Evolutionary conservation across 2,113 vertebrate genomes (phyloP).

Genomic region (Dasyprocta punctata): DNA sequence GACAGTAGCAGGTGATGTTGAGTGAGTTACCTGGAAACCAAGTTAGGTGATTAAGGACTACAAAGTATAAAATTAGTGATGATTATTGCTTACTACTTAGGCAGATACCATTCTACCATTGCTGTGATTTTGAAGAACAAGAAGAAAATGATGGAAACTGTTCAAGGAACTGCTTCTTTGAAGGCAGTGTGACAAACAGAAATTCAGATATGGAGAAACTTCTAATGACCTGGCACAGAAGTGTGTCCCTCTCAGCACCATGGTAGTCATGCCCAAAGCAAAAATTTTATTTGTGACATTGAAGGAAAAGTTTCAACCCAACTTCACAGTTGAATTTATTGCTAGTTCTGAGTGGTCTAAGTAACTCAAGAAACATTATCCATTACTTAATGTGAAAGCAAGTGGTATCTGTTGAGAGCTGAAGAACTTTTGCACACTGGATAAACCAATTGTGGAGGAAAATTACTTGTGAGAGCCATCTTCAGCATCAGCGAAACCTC

Average conservation of each 20-base stretch:
- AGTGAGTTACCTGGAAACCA: background rate
- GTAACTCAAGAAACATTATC: background rate
- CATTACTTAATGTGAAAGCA: background rate
- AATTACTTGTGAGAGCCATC: background rate
- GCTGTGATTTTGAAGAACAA: background rate
- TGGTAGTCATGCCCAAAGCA: background rate
- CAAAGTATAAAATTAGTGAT: background rate
- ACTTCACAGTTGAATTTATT: background rate
- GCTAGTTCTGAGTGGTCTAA: background rate
- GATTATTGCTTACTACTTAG: background rate
- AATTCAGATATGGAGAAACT: background rate
- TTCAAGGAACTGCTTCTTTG: background rate
- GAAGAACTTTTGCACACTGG: background rate
- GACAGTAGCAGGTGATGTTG: background rate
- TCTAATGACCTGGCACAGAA: background rate
- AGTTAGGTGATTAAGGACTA: background rate
- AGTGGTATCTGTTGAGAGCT: background rate
- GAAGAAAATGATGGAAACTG: background rate
- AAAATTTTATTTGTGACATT: background rate
- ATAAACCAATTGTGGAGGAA: background rate
- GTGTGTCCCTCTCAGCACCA: background rate
- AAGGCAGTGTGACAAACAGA: background rate
- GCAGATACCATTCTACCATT: background rate
- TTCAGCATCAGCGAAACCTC: background rate
- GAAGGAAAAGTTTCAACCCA: background rate